Evolutionary conservation across 2,797 vertebrate species (phyloP).

Genomic region (Onychomys torridus): DNA sequence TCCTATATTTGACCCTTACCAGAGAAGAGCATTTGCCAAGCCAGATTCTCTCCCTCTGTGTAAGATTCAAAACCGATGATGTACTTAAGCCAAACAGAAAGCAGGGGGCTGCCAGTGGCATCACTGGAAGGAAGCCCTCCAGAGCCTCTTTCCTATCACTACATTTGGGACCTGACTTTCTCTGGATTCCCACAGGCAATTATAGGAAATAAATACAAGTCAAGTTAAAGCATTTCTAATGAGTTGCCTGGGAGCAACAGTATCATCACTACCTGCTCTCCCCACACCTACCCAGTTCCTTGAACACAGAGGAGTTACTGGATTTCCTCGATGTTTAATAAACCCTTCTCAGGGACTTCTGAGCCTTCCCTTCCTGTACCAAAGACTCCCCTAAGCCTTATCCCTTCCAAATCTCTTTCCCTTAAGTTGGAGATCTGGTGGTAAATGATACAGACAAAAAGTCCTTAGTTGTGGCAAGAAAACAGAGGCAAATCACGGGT

Average conservation of each 20-base stretch:
- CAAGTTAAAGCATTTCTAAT: conserved; percentile 61
- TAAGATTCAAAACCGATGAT: neutral
- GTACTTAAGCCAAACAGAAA: conserved; percentile 20
- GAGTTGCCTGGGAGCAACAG: neutral
- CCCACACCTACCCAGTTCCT: neutral
- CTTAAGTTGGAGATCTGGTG: neutral
- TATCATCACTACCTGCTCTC: neutral
- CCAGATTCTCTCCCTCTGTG: neutral
- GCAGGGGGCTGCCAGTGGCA: neutral
- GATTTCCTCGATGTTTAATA: conserved; percentile 39
- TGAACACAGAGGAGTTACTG: conserved; percentile 14
- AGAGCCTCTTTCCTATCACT: conserved; percentile 36
- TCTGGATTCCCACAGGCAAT: conserved; percentile 63
- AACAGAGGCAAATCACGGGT: neutral
- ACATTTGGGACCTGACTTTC: conserved; percentile 56
- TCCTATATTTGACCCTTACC: neutral
- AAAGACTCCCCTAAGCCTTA: neutral
- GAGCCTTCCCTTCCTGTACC: neutral
- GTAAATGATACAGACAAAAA: neutral
- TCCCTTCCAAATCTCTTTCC: neutral
- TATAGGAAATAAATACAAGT: conserved; percentile 72
- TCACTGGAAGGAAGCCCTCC: conserved; percentile 10
- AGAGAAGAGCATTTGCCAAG: conserved; percentile 38
- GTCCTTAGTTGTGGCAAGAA: neutral
- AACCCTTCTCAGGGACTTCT: neutral